These are phyloP conservation scores for Caenorhabditis sp. DNA, from an alignment of 2,888 invertebrate species.

Conservation along the genomic window DNA sequence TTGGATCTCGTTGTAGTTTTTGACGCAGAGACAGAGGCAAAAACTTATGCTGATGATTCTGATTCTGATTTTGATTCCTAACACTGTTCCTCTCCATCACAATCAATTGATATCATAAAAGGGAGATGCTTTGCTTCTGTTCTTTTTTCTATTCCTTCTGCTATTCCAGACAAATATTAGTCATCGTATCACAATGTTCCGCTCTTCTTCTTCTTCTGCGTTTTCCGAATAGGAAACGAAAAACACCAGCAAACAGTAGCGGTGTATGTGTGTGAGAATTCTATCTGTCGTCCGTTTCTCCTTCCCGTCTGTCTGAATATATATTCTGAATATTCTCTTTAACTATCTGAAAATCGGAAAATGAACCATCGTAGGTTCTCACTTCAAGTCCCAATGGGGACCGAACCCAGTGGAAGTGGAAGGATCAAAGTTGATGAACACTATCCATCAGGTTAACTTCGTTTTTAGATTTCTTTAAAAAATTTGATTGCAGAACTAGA, in stretches of 20 bases:
- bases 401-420: constrained; percentile 66
- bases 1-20: too few relatives aligned
- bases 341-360: too few relatives aligned
- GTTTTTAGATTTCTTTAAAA: background rate
- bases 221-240: constrained; percentile 8
- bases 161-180: constrained; percentile 43
- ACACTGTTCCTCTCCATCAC: constrained; percentile 4
- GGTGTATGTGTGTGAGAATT: constrained; percentile 7
- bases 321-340: background rate
- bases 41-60: constrained; percentile 12
- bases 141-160: too few relatives aligned
- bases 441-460: constrained; percentile 67
- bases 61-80: too few relatives aligned
- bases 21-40: too few relatives aligned
- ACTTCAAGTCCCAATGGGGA: constrained; percentile 69
- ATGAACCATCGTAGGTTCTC: constrained; percentile 65
- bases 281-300: background rate
- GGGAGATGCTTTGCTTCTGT: background rate
- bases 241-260: constrained; percentile 35
- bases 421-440: constrained; percentile 67
- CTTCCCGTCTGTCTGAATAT: background rate
- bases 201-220: too few relatives aligned
- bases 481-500: constrained; percentile 72
- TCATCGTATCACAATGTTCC: constrained; percentile 35
- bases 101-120: constrained; percentile 31